These are phyloP conservation scores for Neria commutata DNA, from an alignment of 2,888 invertebrate genomes.

Conservation along the genomic window DNA sequence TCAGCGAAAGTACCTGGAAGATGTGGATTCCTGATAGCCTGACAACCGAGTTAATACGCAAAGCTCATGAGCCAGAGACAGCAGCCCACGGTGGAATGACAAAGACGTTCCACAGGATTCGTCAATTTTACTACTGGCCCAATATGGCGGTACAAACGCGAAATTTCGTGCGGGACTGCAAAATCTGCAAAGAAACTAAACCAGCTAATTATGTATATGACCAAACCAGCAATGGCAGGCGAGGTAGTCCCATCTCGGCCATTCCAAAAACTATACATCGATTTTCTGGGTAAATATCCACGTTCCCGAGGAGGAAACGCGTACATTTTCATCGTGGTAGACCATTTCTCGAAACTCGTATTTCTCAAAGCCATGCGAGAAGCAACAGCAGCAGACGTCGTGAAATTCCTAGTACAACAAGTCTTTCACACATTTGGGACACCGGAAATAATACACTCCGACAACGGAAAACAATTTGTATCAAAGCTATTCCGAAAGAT, in stretches of 20 bases:
- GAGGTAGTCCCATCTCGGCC: neutral
- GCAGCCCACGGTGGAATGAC: conserved; percentile 20
- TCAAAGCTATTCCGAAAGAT: neutral
- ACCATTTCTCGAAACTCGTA: conserved; percentile 19
- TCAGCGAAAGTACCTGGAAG: conserved; percentile 15
- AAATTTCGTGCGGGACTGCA: conserved; percentile 9
- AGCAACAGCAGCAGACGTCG: neutral
- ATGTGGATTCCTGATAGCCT: conserved; percentile 20
- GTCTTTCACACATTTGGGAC: neutral
- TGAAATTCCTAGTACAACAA: neutral
- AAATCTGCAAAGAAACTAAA: conserved; percentile 18
- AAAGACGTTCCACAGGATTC: conserved; percentile 15
- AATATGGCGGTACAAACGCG: conserved; percentile 18
- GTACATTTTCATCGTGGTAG: neutral
- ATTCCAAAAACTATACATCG: neutral
- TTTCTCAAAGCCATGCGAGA: neutral
- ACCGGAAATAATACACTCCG: neutral
- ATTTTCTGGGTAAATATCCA: neutral
- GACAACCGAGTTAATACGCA: conserved; percentile 1
- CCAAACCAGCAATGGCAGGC: neutral
- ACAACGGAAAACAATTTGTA: conserved; percentile 4
- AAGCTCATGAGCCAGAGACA: conserved; percentile 9
- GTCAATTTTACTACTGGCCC: conserved; percentile 29
- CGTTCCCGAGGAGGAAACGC: neutral
- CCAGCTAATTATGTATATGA: conserved; percentile 5